Base-by-base conservation (phyloP, 2,888 invertebrate species). In the Aphodius sticticus region DNA sequence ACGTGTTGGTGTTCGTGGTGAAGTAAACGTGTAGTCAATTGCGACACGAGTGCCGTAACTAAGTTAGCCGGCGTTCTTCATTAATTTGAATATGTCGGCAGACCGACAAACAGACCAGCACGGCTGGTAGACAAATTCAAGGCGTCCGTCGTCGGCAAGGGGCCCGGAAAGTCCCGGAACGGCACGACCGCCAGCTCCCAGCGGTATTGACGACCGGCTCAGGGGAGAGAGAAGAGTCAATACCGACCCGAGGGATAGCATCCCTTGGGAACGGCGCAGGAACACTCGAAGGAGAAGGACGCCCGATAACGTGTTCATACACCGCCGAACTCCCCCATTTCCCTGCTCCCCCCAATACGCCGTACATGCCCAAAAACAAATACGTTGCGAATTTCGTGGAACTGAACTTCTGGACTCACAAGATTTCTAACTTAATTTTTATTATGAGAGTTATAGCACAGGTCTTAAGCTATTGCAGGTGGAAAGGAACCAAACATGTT, bases 191-290 rank as follows among this genome's bases (percentile, higher is more conserved):
- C 80, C 82, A 86, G 88, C 89, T 90, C 90, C 90, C 89, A 89
- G 90, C 91, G 90, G 90, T 90, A 91, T 90, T 90, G 90, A 90
- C 89, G 90, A 90, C 89, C 88, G 87, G 87, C 90, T 90, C 90
- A 88, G 88, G 89, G 90, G 90, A 89, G 89, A 88, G 88, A 89
- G 89, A 89, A 90, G 90, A 90, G 91, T 91, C 91, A 91, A 92
- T 86, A 89, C 87, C 83, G 90, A 90, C 88, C 92, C 92, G 89
- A 88, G 89, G 87, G 87, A 87, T 76, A 78, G 71, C 82, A 82
- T 86, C 86, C 86, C 86, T 83, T 82, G 86, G 89, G 82, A 91
- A 92, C 92, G 87, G 83, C 81, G 83, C 83, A 79, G 82, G 78
- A 81, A 81, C 79, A 83, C 82, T 70, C 79, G 84, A 81, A 82